Conservation (phyloP, 2,113 vertebrate genomes). For the Pseudonaja textilis region DNA sequence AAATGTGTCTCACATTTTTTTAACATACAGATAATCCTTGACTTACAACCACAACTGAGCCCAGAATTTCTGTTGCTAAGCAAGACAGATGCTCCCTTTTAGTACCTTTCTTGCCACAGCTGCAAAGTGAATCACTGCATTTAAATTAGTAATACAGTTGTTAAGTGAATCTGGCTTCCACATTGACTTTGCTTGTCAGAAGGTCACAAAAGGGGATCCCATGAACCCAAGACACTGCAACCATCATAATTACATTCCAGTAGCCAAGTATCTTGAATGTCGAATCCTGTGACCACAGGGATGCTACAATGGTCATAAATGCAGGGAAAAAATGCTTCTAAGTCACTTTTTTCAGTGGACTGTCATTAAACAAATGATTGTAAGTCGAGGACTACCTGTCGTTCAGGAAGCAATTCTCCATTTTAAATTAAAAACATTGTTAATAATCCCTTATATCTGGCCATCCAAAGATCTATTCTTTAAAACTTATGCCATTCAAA, state of each 20-base stretch:
- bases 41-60: too few relatives aligned
- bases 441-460: neutral
- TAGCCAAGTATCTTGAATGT: neutral
- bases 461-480: neutral
- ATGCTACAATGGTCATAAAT: neutral
- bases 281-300: neutral
- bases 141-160: neutral
- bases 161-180: neutral
- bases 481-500: neutral
- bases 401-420: neutral
- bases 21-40: neutral
- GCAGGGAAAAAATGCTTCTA: neutral
- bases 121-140: neutral
- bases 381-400: neutral
- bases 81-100: too few relatives aligned
- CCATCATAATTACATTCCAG: neutral
- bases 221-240: neutral
- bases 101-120: neutral
- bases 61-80: too few relatives aligned
- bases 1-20: neutral
- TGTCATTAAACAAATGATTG: neutral
- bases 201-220: neutral
- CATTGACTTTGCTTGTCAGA: neutral
- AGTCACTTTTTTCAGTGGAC: neutral
- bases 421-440: neutral